Conservation (phyloP, 2,113 vertebrate genomes). For the Myocastor coypus region DNA sequence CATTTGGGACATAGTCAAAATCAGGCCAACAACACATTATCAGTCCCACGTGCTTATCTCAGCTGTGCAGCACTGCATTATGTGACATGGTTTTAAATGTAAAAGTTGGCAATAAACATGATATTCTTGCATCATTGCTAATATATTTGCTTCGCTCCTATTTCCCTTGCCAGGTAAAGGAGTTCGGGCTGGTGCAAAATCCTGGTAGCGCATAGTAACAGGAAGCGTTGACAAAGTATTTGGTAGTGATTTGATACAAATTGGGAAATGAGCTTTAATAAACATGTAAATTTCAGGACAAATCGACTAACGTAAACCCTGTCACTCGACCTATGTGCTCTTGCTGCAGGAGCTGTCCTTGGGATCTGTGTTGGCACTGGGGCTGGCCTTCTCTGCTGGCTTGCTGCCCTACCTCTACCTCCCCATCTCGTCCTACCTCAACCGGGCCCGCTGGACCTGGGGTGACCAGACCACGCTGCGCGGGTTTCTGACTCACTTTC, state of each 20-base stretch:
- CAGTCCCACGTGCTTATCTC: conserved; percentile 85
- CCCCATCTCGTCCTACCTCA: conserved; percentile 93
- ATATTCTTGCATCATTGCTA: conserved; percentile 84
- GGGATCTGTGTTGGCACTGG: conserved; percentile 86
- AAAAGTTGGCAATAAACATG: conserved; percentile 85
- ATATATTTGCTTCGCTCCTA: conserved; percentile 88
- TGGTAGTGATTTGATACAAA: conserved; percentile 86
- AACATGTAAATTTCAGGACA: conserved; percentile 84
- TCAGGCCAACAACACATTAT: conserved; percentile 79
- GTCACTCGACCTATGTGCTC: conserved; percentile 76
- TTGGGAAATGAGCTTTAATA: conserved; percentile 87
- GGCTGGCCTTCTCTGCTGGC: conserved; percentile 90
- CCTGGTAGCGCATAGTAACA: conserved; percentile 87
- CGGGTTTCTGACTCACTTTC: conserved; percentile 96
- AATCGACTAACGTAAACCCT: conserved; percentile 82
- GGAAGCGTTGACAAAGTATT: conserved; percentile 85
- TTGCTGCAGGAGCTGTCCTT: conserved; percentile 92
- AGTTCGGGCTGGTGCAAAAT: conserved; percentile 87
- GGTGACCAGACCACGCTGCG: conserved; percentile 96
- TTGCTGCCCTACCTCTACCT: conserved; percentile 96
- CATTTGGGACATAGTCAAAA: conserved; percentile 76
- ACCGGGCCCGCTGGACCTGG: conserved; percentile 96
- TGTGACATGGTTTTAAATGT: conserved; percentile 86
- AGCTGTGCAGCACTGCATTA: conserved; percentile 83
- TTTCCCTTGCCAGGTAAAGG: conserved; percentile 86